phyloP scores from a whole-genome alignment of 2,888 invertebrate genomes.

The Hyposoter dolosus region DNA sequence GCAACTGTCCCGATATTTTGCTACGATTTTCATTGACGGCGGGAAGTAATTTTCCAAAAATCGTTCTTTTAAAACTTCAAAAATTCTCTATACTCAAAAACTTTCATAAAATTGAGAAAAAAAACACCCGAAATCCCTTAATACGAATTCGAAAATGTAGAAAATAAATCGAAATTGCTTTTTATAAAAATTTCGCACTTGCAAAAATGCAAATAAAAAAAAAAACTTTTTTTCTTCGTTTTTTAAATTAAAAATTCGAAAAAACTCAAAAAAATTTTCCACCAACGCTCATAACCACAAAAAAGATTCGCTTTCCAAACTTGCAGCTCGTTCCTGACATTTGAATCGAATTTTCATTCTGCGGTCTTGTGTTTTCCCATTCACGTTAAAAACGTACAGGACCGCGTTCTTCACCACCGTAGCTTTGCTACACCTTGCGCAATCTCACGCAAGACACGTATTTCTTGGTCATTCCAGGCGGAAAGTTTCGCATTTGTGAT shows the following conservation, averaged over 20 bases:
- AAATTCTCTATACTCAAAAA: neutral
- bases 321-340: neutral
- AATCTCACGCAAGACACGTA: conserved; percentile 74
- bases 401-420: conserved; percentile 10
- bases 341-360: neutral
- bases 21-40: neutral
- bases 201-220: neutral
- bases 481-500: conserved; percentile 26
- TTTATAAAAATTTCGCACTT: neutral
- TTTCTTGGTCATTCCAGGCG: conserved; percentile 49
- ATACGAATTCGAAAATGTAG: neutral
- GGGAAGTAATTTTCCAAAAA: neutral
- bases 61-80: neutral
- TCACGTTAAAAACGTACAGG: conserved; percentile 1
- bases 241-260: neutral
- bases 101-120: neutral
- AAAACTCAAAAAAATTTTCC: neutral
- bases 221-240: neutral
- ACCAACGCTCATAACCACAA: neutral
- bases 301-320: neutral
- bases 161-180: neutral
- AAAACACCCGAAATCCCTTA: neutral
- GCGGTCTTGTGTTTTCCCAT: conserved; percentile 1
- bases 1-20: neutral
- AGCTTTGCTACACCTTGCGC: conserved; percentile 73